Evolutionary conservation across 2,888 invertebrate genomes (phyloP), one percentile per base, ranked within the genome.

Genomic region (Drosophila emarginata): DNA sequence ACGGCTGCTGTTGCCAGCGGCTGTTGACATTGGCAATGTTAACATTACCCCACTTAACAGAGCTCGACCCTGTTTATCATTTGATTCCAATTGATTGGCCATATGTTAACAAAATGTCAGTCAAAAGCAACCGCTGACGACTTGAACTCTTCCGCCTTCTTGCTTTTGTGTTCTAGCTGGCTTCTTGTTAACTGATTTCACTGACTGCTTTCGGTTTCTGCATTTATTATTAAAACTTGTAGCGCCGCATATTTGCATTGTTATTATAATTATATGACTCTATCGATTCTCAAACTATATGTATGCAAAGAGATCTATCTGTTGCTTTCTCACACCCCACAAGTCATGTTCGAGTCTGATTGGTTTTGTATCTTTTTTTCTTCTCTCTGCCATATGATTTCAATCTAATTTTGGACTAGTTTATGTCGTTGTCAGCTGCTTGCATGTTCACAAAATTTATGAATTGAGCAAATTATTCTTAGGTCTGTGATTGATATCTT

Each of bases 221-320:
- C 71, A 70, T 80, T 86, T 81, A 81, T 86, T 81, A 81, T 83
- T 81, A 83, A 86, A 86, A 83, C 23, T 63, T 79, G 78, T 78
- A 62, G 39, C 60, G 57, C 54, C 53, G 67, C 40, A 60, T 67
- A 52, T 83, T 71, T 71, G 71, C 65, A 61, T 72, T 71, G 72
- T 59, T 70, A 71, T 71, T 70, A 58, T 63, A 70, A 70, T 70
- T 70, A 71, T 23, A 59, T 21, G 45, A 45, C 45, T 7, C 18
- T 4, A 21, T 12, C 45, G 45, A 45, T 21, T 21, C 21, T 21
- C 18, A 9, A 9, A 12, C 18, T 4, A 11, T 4, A 32, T 32
- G 32, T 11, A 32, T 32, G 32, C 32, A 32, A 32, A 32, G 32
- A 32, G 32, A 15, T 40, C 7, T 32, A 58, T 18, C 23, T 26